Base-by-base conservation (phyloP, 2,888 invertebrate species). In the Drosophila picticornis region DNA sequence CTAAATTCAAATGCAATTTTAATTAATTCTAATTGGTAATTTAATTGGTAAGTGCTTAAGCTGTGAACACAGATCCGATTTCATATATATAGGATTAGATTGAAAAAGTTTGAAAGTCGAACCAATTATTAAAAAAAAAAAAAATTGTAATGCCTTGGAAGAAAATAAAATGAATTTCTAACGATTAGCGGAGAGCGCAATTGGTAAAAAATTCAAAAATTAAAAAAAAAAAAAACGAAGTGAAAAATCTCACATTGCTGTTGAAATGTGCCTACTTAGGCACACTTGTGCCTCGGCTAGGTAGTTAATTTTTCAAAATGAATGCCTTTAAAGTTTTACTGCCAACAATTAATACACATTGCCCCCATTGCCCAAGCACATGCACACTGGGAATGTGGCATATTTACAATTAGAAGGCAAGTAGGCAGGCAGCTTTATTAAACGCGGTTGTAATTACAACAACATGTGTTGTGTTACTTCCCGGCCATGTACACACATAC, bases 401-500 rank as follows among this genome's bases (percentile, higher is more conserved):
- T 69, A 80, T 75, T 72, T 68, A 83, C 76, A 80, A 80, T 83
- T 83, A 83, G 65, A 80, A 25, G 70, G 79, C 66, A 58, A 70
- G 73, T 70, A 75, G 77, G 71, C 81, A 72, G 75, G 78, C 76
- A 72, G 84, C 81, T 85, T 91, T 91, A 91, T 87, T 87, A 87
- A 91, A 88, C 68, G 83, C 90, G 75, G 86, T 85, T 90, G 84
- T 90, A 87, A 87, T 87, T 87, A 83, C 91, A 88, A 77, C 84
- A 80, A 91, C 91, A 87, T 85, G 75, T 87, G 87, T 89, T 91
- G 89, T 73, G 60, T 77, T 68, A 83, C 64, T 85, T 80, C 57
- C 68, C n/a, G 53, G 48, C 46, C 32, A 19, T 27, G 51, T 52
- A 55, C 27, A 55, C 16, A 27, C 19, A 27, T 50, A 50, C 27